phyloP scores from a whole-genome alignment of 2,888 invertebrate species.

The Labia minor region DNA sequence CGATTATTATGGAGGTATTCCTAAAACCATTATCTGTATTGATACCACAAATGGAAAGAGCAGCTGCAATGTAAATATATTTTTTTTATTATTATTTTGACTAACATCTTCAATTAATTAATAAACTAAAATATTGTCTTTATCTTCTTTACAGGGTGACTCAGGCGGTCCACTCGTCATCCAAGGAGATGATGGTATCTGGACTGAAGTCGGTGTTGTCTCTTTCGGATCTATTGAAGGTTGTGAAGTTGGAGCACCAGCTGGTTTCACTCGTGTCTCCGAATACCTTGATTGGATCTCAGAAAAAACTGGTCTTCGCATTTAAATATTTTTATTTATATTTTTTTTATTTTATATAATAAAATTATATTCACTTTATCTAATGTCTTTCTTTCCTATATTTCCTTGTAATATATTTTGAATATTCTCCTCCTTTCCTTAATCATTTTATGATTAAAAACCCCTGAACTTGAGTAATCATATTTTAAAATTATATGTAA shows the following conservation, averaged over 20 bases:
- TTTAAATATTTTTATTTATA: background rate
- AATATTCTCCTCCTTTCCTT: too few species aligned
- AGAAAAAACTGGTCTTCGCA: background rate
- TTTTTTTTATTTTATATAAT: background rate
- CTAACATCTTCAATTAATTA: too few species aligned
- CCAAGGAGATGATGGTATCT: background rate
- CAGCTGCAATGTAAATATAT: background rate
- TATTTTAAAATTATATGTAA: too few species aligned
- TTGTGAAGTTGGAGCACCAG: background rate
- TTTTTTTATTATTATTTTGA: too few species aligned
- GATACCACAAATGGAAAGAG: background rate
- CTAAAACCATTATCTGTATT: background rate
- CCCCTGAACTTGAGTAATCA: too few species aligned
- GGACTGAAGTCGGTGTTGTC: background rate
- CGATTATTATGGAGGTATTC: background rate
- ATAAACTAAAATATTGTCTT: too few species aligned
- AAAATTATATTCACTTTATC: too few species aligned
- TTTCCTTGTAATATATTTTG: too few species aligned
- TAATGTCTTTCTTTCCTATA: too few species aligned
- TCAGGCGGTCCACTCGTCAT: conserved; percentile 5
- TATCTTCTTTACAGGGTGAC: conserved; percentile 8
- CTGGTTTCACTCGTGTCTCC: background rate
- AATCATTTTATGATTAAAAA: too few species aligned
- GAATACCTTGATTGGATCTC: background rate
- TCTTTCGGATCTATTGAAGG: background rate